Percentiles rank a stretch among this genome's conserved stretches.
These are phyloP conservation scores for Sinocyclocheilus grahami DNA, from an alignment of 2,113 vertebrate genomes.

Conservation along the genomic window DNA sequence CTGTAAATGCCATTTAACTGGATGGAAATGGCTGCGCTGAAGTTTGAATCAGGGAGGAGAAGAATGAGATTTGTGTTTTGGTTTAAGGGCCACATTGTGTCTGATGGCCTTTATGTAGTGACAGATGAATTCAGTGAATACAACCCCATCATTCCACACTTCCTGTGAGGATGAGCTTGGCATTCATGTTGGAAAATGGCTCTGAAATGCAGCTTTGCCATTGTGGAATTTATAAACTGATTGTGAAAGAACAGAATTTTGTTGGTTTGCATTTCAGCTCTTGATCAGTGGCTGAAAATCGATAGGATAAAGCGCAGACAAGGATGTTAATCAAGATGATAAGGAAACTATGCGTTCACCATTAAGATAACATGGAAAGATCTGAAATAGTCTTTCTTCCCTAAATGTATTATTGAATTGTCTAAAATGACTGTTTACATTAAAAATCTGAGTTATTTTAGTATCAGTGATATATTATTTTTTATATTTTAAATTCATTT, in stretches of 20 bases:
- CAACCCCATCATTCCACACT: background rate
- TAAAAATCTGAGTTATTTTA: too few species aligned
- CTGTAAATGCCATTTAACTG: background rate
- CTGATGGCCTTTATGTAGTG: slow-evolving; percentile 17
- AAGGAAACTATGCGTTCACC: background rate
- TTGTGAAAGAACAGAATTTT: background rate
- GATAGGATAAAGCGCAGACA: background rate
- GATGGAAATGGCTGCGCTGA: background rate
- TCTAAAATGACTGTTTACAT: background rate
- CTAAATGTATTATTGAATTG: background rate
- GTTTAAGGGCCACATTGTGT: slow-evolving; percentile 16
- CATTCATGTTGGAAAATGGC: background rate
- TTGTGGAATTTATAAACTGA: background rate
- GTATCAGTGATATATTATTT: too few species aligned
- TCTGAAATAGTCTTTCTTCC: background rate
- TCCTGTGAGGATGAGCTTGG: background rate
- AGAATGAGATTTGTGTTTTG: slow-evolving; percentile 26
- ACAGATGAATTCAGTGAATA: slow-evolving; percentile 6
- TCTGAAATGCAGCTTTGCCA: slow-evolving; percentile 11
- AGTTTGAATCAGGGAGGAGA: slow-evolving; percentile 23
- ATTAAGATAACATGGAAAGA: background rate
- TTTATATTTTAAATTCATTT: too few species aligned
- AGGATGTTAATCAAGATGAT: background rate
- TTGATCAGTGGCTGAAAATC: background rate
- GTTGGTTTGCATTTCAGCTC: background rate